Conservation (phyloP, 2,888 invertebrate species). For the Mylabris sibirica region DNA sequence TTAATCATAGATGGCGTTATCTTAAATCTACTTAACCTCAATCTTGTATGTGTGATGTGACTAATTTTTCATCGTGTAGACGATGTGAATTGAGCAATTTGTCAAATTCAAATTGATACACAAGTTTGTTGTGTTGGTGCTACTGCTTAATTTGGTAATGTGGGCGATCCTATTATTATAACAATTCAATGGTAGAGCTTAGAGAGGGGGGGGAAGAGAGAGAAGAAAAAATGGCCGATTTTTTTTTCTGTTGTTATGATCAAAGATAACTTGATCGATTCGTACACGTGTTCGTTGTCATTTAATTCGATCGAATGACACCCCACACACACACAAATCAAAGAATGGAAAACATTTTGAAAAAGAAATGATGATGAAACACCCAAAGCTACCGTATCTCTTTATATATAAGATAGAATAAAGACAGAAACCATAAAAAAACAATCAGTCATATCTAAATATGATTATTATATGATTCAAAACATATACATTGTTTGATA, state of each 20-base stretch:
- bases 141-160: neutral
- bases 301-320: slow-evolving; percentile 34
- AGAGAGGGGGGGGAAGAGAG: neutral
- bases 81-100: neutral
- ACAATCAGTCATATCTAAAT: neutral
- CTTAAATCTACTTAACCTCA: neutral
- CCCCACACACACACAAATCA: neutral
- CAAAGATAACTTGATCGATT: slow-evolving; percentile 1
- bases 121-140: neutral
- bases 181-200: neutral
- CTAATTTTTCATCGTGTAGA: neutral
- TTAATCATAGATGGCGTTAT: neutral
- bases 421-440: neutral
- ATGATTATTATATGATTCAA: neutral
- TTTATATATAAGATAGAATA: neutral
- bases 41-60: neutral
- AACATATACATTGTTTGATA: neutral
- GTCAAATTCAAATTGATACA: neutral
- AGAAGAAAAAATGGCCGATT: neutral
- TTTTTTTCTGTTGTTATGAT: neutral
- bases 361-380: slow-evolving; percentile 7
- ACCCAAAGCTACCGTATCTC: slow-evolving; percentile 3
- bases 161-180: too few species aligned
- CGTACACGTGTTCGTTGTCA: slow-evolving; percentile 17
- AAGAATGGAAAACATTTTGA: too few species aligned